Conservation (phyloP, 2,888 invertebrate genomes). For the Aethes cnicana region DNA sequence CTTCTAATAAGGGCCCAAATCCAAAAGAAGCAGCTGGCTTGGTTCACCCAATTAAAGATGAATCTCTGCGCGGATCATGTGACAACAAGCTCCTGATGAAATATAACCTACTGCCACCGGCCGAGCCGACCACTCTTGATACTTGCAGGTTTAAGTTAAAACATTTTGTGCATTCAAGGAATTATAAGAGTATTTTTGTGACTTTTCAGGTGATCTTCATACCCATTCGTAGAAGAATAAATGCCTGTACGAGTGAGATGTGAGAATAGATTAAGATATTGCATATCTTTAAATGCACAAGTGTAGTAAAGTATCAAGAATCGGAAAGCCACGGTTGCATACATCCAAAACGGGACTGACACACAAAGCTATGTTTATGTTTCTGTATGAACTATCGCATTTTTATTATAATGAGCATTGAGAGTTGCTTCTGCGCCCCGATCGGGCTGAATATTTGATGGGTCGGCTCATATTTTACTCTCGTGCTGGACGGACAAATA, state of each 20-base stretch:
- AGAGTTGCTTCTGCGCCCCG: constrained; percentile 63
- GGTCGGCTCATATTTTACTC: constrained; percentile 76
- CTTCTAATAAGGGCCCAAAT: constrained; percentile 53
- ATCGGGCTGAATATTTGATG: constrained; percentile 77
- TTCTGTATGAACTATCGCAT: constrained; percentile 73
- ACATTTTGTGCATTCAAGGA: too few relatives aligned
- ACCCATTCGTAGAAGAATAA: too few relatives aligned
- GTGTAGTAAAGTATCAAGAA: constrained; percentile 44
- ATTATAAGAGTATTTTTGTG: too few relatives aligned
- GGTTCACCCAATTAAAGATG: constrained; percentile 77
- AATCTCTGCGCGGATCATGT: constrained; percentile 74
- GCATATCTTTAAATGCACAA: neutral
- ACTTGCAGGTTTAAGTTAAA: constrained; percentile 42
- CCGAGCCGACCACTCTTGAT: constrained; percentile 48
- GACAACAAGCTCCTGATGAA: constrained; percentile 72
- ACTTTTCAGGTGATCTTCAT: too few relatives aligned
- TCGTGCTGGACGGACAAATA: constrained; percentile 69
- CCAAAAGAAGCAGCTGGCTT: constrained; percentile 50
- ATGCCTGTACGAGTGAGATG: too few relatives aligned
- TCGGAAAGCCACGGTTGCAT: constrained; percentile 36
- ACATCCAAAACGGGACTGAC: constrained; percentile 56
- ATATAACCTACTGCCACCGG: constrained; percentile 55
- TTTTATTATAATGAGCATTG: constrained; percentile 78
- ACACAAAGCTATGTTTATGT: constrained; percentile 52
- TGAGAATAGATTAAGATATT: too few relatives aligned